Evolutionary conservation across 2,888 invertebrate species (phyloP).

Genomic region (Macaria notata): DNA sequence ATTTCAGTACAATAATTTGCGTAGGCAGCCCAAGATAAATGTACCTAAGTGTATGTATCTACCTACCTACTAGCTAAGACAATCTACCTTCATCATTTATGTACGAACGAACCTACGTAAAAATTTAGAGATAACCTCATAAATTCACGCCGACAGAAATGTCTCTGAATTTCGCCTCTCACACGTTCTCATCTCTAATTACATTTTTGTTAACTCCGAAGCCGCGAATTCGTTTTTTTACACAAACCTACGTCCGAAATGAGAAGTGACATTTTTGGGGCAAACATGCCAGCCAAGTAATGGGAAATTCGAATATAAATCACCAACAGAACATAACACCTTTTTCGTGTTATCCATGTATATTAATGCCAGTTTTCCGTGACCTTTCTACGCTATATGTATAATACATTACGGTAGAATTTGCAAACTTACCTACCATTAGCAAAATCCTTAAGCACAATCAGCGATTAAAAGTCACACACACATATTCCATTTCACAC

Average conservation of each 20-base stretch:
- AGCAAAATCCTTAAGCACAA: conserved; percentile 48
- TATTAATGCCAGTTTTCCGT: neutral
- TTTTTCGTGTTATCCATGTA: neutral
- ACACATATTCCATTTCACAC: conserved; percentile 54
- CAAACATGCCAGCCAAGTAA: conserved; percentile 20
- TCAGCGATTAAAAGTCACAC: conserved; percentile 49
- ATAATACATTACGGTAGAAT: neutral
- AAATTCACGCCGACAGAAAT: conserved; percentile 9
- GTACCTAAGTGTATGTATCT: too few relatives aligned
- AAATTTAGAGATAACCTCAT: conserved; percentile 1
- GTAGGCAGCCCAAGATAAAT: too few relatives aligned
- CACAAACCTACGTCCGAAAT: conserved; percentile 22
- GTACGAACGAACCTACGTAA: neutral
- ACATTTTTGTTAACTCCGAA: conserved; percentile 6
- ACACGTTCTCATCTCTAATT: conserved; percentile 15
- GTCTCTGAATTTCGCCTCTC: neutral
- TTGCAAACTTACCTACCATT: conserved; percentile 64
- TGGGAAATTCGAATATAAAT: conserved; percentile 24
- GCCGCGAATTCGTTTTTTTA: conserved; percentile 3
- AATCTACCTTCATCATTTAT: too few relatives aligned
- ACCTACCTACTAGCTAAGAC: too few relatives aligned
- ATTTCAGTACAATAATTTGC: too few relatives aligned
- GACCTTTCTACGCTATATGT: neutral
- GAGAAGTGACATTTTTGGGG: conserved; percentile 31
- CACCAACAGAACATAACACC: conserved; percentile 6